Percentiles rank a stretch among this genome's conserved stretches.
These are phyloP conservation scores for Corythoichthys intestinalis DNA, from an alignment of 2,113 vertebrate genomes.

Conservation along the genomic window DNA sequence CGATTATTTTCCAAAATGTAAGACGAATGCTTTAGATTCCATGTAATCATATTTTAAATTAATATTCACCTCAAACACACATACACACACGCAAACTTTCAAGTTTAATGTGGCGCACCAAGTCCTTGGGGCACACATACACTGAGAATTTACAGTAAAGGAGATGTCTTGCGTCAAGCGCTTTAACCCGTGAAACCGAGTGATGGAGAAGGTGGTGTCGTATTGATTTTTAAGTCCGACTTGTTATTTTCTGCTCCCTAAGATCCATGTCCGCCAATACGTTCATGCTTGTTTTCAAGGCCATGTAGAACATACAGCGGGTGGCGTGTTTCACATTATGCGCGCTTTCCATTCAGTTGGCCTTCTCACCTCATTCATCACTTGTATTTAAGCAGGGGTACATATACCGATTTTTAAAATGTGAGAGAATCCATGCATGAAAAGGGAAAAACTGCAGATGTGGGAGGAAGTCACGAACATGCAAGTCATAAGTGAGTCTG, in stretches of 20 bases:
- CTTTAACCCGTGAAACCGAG: neutral
- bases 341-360: neutral
- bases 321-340: neutral
- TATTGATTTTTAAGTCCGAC: neutral
- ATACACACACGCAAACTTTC: neutral
- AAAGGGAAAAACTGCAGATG: too few species aligned
- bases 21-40: constrained; percentile 3
- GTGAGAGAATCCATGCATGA: too few species aligned
- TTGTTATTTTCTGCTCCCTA: neutral
- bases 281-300: neutral
- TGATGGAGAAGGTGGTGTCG: neutral
- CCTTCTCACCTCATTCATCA: neutral
- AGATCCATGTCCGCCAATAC: neutral
- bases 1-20: neutral
- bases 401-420: too few species aligned
- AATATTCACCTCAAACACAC: neutral
- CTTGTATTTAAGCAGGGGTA: neutral
- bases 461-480: too few species aligned
- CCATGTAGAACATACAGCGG: neutral
- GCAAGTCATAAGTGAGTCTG: too few species aligned
- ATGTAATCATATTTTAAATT: neutral
- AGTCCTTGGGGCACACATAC: neutral
- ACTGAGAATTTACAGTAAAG: constrained; percentile 7
- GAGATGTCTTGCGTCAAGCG: constrained; percentile 3
- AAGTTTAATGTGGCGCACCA: neutral